phyloP scores from a whole-genome alignment of 2,888 invertebrate genomes.

The Leucophenga maculata region DNA sequence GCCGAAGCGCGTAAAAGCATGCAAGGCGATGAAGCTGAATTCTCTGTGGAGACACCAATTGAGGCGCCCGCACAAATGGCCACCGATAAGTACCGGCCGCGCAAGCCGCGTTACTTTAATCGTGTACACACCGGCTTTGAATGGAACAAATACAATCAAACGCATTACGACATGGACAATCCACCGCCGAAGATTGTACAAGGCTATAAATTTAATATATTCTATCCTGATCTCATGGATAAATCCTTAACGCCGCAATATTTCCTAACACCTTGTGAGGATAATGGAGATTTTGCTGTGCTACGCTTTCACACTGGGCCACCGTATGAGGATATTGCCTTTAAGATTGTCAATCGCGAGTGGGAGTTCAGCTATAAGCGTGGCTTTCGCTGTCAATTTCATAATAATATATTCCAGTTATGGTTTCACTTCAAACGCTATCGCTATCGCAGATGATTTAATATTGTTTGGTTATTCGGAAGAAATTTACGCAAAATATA shows the following conservation, averaged over 20 bases:
- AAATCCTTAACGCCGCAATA: constrained; percentile 94
- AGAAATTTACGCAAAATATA: too few species aligned
- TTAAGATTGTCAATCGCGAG: constrained; percentile 98
- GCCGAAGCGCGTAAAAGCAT: constrained; percentile 88
- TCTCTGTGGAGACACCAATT: constrained; percentile 90
- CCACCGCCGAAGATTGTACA: constrained; percentile 99
- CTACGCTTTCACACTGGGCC: constrained; percentile 97
- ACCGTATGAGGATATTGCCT: constrained; percentile 99
- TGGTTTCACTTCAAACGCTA: constrained; percentile 99
- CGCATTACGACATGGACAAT: constrained; percentile 99
- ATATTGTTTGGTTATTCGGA: too few species aligned
- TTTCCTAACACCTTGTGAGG: constrained; percentile 89
- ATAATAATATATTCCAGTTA: constrained; percentile 98
- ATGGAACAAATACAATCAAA: constrained; percentile 99
- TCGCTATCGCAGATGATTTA: constrained; percentile 84
- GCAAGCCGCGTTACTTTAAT: constrained; percentile 98
- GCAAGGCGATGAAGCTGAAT: constrained; percentile 89
- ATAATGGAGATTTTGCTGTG: constrained; percentile 95
- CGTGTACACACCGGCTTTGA: constrained; percentile 97
- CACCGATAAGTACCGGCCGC: constrained; percentile 98
- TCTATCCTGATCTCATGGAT: constrained; percentile 98
- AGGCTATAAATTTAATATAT: constrained; percentile 99
- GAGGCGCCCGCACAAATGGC: constrained; percentile 86
- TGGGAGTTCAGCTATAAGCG: constrained; percentile 99
- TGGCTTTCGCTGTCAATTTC: constrained; percentile 98